Conservation (phyloP, 2,888 invertebrate species). For the Troilus luridus region DNA sequence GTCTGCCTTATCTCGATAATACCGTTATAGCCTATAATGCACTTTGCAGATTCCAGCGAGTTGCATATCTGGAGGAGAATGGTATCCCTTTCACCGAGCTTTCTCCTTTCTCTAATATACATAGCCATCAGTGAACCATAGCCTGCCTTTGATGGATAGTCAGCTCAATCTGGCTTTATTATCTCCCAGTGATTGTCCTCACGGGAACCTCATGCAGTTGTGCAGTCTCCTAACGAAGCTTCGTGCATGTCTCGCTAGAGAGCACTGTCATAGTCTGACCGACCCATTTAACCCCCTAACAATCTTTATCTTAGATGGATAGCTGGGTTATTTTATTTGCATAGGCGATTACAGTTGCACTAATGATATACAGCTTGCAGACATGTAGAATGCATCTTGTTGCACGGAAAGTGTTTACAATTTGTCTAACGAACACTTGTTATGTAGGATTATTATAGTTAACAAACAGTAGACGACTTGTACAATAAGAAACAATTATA, state of each 20-base stretch:
- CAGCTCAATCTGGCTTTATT: not conserved
- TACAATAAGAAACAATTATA: too few species aligned
- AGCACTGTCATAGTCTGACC: not conserved
- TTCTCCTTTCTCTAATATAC: conserved; percentile 44
- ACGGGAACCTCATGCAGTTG: not conserved
- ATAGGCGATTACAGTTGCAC: not conserved
- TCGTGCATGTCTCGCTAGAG: not conserved
- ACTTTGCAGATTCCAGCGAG: conserved; percentile 13
- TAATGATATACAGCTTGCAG: not conserved
- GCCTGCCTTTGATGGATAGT: conserved; percentile 12
- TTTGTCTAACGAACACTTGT: too few species aligned
- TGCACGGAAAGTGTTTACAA: too few species aligned
- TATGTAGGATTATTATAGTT: too few species aligned
- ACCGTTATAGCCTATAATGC: not conserved
- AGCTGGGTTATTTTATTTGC: not conserved
- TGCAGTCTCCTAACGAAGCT: not conserved
- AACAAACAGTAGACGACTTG: too few species aligned
- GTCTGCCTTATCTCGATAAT: not conserved
- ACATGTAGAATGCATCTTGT: not conserved
- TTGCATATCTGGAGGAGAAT: not conserved
- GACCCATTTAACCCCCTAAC: not conserved
- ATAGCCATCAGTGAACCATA: not conserved
- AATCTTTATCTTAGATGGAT: not conserved
- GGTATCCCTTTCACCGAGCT: conserved; percentile 13
- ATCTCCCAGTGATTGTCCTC: not conserved